Evolutionary conservation across 2,888 invertebrate species (phyloP).

Genomic region (Agelastica alni): DNA sequence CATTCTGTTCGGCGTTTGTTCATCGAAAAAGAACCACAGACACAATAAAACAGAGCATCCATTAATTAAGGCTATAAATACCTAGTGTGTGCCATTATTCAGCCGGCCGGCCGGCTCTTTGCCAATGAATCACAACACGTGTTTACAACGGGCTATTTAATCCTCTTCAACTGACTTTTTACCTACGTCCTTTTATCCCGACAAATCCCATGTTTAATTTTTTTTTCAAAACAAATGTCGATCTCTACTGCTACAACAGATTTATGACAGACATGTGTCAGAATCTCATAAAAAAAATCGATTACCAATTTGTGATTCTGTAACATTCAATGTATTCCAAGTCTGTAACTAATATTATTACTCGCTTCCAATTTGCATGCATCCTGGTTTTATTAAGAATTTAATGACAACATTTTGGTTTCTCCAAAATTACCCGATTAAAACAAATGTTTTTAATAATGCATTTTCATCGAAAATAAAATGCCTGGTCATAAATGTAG

Average conservation of each 20-base stretch:
- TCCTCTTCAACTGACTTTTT: constrained; percentile 25
- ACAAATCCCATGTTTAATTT: neutral
- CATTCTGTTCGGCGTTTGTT: constrained; percentile 2
- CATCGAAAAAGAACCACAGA: constrained; percentile 28
- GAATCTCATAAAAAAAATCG: neutral
- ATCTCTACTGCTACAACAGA: neutral
- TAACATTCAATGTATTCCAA: too few species aligned
- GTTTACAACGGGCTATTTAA: constrained; percentile 39
- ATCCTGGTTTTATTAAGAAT: too few species aligned
- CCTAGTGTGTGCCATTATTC: constrained; percentile 39
- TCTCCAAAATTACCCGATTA: too few species aligned
- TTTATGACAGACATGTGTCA: constrained; percentile 4
- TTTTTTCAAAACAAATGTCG: neutral
- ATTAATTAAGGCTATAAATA: constrained; percentile 46
- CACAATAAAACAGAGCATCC: constrained; percentile 40
- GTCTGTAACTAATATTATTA: too few species aligned
- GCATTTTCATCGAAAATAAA: too few species aligned
- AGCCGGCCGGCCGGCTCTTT: constrained; percentile 29
- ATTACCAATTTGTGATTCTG: neutral
- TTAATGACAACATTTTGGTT: too few species aligned
- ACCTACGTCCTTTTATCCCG: neutral
- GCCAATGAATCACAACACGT: constrained; percentile 41
- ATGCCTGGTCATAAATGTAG: too few species aligned
- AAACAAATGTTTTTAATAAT: too few species aligned
- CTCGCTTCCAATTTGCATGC: too few species aligned